A percentile compares a stretch with the other conserved stretches of the same genome.
Conservation (phyloP, 2,888 invertebrate genomes). For the Acheta domesticus region DNA sequence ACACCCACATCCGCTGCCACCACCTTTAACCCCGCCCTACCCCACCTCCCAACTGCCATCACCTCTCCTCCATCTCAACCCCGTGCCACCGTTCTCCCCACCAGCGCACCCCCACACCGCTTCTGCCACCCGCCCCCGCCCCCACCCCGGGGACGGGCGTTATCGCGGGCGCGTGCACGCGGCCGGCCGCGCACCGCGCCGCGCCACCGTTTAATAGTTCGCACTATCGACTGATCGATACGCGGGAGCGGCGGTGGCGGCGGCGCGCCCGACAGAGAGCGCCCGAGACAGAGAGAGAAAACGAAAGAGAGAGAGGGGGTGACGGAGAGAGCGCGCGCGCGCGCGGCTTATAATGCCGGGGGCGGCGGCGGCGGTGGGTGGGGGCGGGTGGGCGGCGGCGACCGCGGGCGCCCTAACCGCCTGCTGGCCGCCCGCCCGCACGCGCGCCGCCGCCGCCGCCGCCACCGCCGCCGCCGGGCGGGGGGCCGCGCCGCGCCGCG, state of each 20-base stretch:
- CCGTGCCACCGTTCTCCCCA: no score
- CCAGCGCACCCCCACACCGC: no score
- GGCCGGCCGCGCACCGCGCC: background rate
- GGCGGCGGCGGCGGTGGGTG: background rate
- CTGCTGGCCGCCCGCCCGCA: constrained; percentile 18
- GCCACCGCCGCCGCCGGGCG: background rate
- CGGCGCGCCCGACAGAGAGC: background rate
- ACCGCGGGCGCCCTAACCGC: constrained; percentile 18
- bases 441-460: background rate
- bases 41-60: no score
- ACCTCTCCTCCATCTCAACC: no score
- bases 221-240: constrained; percentile 7
- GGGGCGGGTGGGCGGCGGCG: background rate
- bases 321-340: background rate
- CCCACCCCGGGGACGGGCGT: background rate
- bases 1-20: no score
- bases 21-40: no score
- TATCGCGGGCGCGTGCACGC: constrained; percentile 3
- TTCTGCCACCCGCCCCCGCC: background rate
- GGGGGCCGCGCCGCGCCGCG: no score
- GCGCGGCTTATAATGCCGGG: constrained; percentile 1
- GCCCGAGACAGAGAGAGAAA: background rate
- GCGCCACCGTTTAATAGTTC: constrained; percentile 9
- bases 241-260: background rate
- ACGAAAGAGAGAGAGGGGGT: background rate